phyloP scores from a whole-genome alignment of 2,888 invertebrate genomes.

The Hydropsyche betteni region DNA sequence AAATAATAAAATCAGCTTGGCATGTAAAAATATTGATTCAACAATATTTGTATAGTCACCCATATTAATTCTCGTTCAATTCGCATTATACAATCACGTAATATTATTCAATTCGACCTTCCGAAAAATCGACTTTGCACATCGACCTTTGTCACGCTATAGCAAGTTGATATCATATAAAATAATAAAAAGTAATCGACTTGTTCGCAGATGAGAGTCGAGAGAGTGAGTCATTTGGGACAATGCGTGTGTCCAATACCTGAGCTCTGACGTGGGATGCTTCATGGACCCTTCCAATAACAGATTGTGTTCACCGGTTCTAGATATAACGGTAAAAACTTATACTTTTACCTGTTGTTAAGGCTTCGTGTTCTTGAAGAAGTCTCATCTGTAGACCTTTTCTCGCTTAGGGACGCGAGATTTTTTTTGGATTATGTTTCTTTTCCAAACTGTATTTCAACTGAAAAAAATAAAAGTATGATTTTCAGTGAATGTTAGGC shows the following conservation, averaged over 20 bases:
- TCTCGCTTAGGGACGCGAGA: too few species aligned
- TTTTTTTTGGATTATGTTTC: too few species aligned
- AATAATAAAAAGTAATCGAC: neutral
- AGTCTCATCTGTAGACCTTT: neutral
- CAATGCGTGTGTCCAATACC: slow-evolving; percentile 21
- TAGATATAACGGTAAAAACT: slow-evolving; percentile 40
- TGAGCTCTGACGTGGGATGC: slow-evolving; percentile 10
- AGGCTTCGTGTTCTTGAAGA: neutral
- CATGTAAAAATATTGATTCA: too few species aligned
- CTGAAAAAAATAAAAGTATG: too few species aligned
- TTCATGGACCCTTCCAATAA: slow-evolving; percentile 24
- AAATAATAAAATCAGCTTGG: too few species aligned
- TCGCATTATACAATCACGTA: too few species aligned
- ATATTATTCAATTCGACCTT: neutral
- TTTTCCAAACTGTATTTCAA: too few species aligned
- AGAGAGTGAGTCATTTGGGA: slow-evolving; percentile 3
- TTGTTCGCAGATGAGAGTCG: slow-evolving; percentile 5
- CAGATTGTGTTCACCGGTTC: slow-evolving; percentile 30
- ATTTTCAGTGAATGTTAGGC: too few species aligned
- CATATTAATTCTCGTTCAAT: too few species aligned
- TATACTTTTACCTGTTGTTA: slow-evolving; percentile 36
- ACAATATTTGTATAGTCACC: too few species aligned
- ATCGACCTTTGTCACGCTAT: neutral
- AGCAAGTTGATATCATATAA: neutral
- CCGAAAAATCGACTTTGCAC: neutral